A percentile compares a stretch with the other conserved stretches of the same genome.
Evolutionary conservation across 2,888 invertebrate species (phyloP).

Genomic region (Sphaerophoria rueppellii): DNA sequence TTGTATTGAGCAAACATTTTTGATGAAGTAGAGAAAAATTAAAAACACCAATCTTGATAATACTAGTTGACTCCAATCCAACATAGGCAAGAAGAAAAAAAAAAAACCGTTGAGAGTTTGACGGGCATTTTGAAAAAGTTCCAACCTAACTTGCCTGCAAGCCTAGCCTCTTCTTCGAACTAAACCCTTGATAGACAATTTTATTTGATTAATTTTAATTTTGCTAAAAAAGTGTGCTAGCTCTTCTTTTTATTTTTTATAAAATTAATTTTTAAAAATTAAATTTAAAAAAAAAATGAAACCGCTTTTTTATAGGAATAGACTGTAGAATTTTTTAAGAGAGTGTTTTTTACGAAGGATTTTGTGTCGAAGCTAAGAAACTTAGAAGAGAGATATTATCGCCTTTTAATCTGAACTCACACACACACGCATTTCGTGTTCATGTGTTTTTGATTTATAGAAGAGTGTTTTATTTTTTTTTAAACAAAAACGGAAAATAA

Average conservation of each 20-base stretch:
- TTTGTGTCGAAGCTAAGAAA: slow-evolving; percentile 26
- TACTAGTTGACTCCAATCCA: too few species aligned
- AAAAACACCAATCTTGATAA: too few species aligned
- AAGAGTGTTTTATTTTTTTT: slow-evolving; percentile 68
- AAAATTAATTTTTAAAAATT: slow-evolving; percentile 9
- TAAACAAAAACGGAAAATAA: slow-evolving; percentile 20
- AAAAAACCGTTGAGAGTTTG: too few species aligned
- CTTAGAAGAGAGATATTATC: slow-evolving; percentile 64
- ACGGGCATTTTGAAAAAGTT: too few species aligned
- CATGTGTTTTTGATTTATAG: slow-evolving; percentile 35
- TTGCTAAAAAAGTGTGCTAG: slow-evolving; percentile 59
- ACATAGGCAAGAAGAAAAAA: too few species aligned
- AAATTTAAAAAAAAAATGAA: slow-evolving; percentile 24
- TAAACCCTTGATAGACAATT: background rate
- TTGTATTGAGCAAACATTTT: too few species aligned
- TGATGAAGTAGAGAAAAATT: too few species aligned
- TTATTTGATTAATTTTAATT: slow-evolving; percentile 17
- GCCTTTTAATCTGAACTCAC: slow-evolving; percentile 66
- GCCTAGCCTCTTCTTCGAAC: background rate
- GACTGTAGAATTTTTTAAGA: slow-evolving; percentile 50
- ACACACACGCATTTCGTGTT: slow-evolving; percentile 49
- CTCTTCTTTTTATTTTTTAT: slow-evolving; percentile 7
- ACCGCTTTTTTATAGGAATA: slow-evolving; percentile 52
- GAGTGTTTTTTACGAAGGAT: slow-evolving; percentile 50
- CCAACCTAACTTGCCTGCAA: too few species aligned